Evolutionary conservation across 2,888 invertebrate genomes (phyloP).

Genomic region (Caenorhabditis becei): DNA sequence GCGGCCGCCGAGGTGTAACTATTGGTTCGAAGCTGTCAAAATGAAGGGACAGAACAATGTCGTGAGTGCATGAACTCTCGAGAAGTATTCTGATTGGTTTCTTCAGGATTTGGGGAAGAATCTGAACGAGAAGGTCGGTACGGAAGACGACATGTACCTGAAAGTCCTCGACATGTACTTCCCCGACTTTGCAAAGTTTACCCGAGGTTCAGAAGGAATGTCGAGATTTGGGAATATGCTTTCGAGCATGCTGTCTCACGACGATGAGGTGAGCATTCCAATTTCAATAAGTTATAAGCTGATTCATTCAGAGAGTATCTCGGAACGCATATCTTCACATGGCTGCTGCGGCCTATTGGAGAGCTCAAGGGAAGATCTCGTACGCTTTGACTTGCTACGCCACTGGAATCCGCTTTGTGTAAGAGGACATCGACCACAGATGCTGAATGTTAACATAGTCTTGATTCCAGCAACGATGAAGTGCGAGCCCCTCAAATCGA

Average conservation of each 20-base stretch:
- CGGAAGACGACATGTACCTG: slow-evolving; percentile 42
- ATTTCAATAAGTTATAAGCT: not conserved
- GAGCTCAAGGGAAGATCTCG: slow-evolving; percentile 58
- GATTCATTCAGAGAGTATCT: slow-evolving; percentile 57
- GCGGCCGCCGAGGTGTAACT: slow-evolving; percentile 55
- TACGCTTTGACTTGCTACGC: slow-evolving; percentile 63
- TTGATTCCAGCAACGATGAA: slow-evolving; percentile 37
- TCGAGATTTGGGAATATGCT: slow-evolving; percentile 52
- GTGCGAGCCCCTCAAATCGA: slow-evolving; percentile 31
- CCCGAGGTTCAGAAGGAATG: slow-evolving; percentile 43
- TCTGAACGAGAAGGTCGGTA: slow-evolving; percentile 29
- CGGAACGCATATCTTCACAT: slow-evolving; percentile 62
- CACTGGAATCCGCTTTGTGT: slow-evolving; percentile 53
- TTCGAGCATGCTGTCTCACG: slow-evolving; percentile 51
- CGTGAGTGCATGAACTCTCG: slow-evolving; percentile 17
- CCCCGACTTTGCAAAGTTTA: slow-evolving; percentile 47
- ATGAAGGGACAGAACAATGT: slow-evolving; percentile 55
- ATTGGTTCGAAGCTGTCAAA: slow-evolving; percentile 59
- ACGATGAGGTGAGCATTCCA: slow-evolving; percentile 37
- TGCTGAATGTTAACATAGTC: not conserved
- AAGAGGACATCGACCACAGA: slow-evolving; percentile 2
- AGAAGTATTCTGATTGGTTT: too few relatives aligned
- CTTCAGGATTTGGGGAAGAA: slow-evolving; percentile 47
- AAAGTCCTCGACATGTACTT: slow-evolving; percentile 55
- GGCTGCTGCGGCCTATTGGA: slow-evolving; percentile 69